Base-by-base conservation (phyloP, 2,888 invertebrate species). In the Taphrorychus bicolor region DNA sequence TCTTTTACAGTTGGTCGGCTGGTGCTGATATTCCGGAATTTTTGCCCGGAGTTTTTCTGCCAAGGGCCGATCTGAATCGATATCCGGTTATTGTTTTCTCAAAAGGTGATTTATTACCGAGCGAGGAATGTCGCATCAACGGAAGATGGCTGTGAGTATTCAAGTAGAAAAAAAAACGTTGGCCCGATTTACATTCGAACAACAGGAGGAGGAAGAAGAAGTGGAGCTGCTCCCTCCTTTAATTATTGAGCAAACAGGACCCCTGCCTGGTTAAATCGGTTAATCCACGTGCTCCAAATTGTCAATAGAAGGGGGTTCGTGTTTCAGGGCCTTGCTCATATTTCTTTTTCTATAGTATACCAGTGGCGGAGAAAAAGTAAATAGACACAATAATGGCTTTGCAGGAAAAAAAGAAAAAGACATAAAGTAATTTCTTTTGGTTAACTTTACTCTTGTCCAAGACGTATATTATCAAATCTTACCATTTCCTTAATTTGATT, bases 1-100 rank as follows among this genome's bases (percentile, higher is more conserved):
- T 63, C 67, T 67, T 67, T 67, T 67, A 62, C 62, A 49, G 67
- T 62, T 59, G 62, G 66, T 19, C 42, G 66, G 40, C 48, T 48
- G 53, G 22, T 65, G 57, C 58, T 58, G 59, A 65, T 48, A 54
- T 48, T 41, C 54, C n/a, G 32, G 32, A 65, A 54, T 54, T 53
- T 58, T 62, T 62, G 19, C 11, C 23, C 53, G 52, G 32, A 5
- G 17, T 22, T 59, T 51, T 49, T 59, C 19, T 14, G 22, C 41
- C 18, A 7, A 3, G 52, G 45, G 21, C n/a, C 57, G 59, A 63
- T 63, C 57, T 57, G n/a, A n/a, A n/a, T n/a, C n/a, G n/a, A 32
- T 32, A 32, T 32, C 32, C 32, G 32, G 7, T 32, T 32, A 32
- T 32, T 32, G 32, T 32, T 32, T 32, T 11, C 11, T 32, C n/a